Conservation (phyloP, 2,888 invertebrate species). For the Archips xylosteana region DNA sequence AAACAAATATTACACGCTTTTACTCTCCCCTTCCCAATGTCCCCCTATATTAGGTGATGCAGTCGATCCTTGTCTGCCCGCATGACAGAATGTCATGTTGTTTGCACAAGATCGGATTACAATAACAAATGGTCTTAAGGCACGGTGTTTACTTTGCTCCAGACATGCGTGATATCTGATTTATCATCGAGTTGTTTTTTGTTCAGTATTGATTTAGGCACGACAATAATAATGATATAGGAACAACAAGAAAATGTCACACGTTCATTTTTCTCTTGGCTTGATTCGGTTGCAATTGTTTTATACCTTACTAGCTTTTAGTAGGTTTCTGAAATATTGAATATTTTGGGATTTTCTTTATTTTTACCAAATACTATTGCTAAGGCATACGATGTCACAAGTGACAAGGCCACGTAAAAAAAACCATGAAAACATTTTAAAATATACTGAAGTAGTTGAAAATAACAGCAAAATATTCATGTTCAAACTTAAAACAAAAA, state of each 20-base stretch:
- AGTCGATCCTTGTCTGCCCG: conserved; percentile 10
- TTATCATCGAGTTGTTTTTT: neutral
- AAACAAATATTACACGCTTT: neutral
- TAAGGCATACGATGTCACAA: too few relatives aligned
- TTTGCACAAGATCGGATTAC: conserved; percentile 24
- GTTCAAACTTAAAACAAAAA: conserved; percentile 2
- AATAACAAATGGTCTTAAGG: conserved; percentile 23
- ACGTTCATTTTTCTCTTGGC: neutral
- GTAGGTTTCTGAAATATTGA: too few relatives aligned
- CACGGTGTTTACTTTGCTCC: conserved; percentile 15
- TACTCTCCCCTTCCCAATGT: neutral
- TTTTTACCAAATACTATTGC: too few relatives aligned
- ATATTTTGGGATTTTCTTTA: too few relatives aligned
- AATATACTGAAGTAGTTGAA: neutral
- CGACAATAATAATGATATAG: too few relatives aligned
- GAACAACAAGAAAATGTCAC: neutral
- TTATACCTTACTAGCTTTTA: too few relatives aligned
- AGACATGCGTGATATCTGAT: conserved; percentile 7
- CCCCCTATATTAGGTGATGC: neutral
- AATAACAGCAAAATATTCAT: neutral
- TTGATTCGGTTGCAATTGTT: neutral
- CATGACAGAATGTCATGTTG: conserved; percentile 23
- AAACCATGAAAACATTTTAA: neutral
- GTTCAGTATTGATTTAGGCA: conserved; percentile 13
- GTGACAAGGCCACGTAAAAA: neutral